phyloP scores from a whole-genome alignment of 2,113 vertebrate genomes.

The Marmota monax region DNA sequence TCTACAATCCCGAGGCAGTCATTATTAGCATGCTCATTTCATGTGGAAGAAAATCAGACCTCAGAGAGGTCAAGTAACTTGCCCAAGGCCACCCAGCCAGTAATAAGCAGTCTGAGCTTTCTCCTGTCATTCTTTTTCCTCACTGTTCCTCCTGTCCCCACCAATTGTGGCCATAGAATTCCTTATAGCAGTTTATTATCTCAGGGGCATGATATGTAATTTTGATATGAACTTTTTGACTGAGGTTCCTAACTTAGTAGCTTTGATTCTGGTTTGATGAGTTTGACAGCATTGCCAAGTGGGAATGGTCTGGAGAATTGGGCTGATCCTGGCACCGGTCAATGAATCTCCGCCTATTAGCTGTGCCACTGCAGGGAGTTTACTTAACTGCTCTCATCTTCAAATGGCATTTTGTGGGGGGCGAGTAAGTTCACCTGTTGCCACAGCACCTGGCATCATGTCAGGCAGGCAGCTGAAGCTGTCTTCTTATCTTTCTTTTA shows the following conservation, averaged over 20 bases:
- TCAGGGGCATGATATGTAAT: not conserved
- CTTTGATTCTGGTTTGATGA: not conserved
- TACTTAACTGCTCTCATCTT: slow-evolving; percentile 27
- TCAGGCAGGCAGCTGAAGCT: rapidly evolving
- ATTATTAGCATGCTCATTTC: not conserved
- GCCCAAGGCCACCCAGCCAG: not conserved
- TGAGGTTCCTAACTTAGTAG: not conserved
- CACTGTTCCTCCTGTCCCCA: not conserved
- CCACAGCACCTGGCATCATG: not conserved
- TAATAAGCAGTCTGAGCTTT: not conserved
- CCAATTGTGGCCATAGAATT: not conserved
- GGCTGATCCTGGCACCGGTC: not conserved
- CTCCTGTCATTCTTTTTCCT: not conserved
- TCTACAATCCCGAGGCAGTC: not conserved
- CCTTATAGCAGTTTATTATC: not conserved
- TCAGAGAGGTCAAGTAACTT: not conserved
- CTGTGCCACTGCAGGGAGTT: not conserved
- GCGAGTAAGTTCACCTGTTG: no score
- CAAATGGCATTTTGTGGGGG: not conserved
- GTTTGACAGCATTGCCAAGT: not conserved
- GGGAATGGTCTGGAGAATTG: not conserved
- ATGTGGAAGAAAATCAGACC: not conserved
- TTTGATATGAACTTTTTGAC: not conserved
- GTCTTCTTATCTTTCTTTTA: not conserved
- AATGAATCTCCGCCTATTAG: not conserved